Percentiles rank a stretch among this genome's conserved stretches.
phyloP scores from a whole-genome alignment of 2,113 vertebrate species.

The Hoplias malabaricus region DNA sequence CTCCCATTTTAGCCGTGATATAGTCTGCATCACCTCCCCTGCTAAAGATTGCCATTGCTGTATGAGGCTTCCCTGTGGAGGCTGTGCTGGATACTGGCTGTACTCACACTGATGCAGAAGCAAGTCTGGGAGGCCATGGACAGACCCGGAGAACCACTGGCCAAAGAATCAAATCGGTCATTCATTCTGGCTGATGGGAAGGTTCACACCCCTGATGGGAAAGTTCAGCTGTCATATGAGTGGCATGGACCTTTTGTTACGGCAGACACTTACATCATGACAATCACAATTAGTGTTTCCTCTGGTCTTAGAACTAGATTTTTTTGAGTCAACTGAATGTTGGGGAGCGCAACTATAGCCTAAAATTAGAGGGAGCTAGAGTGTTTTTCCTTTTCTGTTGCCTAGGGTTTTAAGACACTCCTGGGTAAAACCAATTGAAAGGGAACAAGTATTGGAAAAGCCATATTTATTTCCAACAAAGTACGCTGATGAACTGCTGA shows the following conservation, averaged over 20 bases:
- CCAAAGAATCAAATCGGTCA: not conserved
- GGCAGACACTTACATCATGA: not conserved
- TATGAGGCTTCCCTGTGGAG: not conserved
- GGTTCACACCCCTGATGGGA: not conserved
- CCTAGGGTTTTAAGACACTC: not conserved
- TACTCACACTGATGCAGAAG: conserved; percentile 6
- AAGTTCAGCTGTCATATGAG: not conserved
- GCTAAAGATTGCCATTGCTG: not conserved
- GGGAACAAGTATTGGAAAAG: too few species aligned
- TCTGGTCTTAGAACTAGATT: not conserved
- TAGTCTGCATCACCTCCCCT: not conserved
- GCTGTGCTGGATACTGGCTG: not conserved
- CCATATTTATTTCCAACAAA: too few species aligned
- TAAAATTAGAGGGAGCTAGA: not conserved
- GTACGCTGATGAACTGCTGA: not conserved
- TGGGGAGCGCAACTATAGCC: not conserved
- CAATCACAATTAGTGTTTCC: not conserved
- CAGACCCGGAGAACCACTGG: not conserved
- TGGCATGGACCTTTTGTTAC: not conserved
- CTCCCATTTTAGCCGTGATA: not conserved
- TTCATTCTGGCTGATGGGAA: not conserved
- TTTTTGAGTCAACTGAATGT: not conserved
- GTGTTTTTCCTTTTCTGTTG: not conserved
- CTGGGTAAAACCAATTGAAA: not conserved
- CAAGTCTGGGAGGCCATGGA: not conserved